phyloP scores from a whole-genome alignment of 1,140 invertebrate genomes.

The Magallana angulata region DNA sequence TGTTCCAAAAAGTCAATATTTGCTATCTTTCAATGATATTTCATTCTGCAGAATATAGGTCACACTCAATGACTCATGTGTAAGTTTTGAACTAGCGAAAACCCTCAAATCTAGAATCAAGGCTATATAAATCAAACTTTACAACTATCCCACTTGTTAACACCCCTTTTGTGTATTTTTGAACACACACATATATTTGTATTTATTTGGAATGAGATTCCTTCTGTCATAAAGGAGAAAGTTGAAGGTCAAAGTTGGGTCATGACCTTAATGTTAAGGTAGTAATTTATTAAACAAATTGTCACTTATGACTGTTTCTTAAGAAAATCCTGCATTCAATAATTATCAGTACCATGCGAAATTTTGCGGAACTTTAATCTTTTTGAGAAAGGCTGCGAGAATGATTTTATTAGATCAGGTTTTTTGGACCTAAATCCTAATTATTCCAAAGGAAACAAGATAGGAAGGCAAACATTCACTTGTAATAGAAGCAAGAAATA shows the following conservation, averaged over 20 bases:
- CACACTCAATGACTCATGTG: constrained; percentile 6
- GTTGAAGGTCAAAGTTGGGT: not conserved
- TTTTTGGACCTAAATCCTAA: too few species aligned
- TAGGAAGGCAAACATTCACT: too few species aligned
- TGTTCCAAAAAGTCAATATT: constrained; percentile 1
- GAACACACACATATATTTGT: too few species aligned
- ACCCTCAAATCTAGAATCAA: not conserved
- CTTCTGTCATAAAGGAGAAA: not conserved
- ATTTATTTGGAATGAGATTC: not conserved
- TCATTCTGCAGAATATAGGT: not conserved
- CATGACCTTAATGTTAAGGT: not conserved
- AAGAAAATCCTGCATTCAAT: too few species aligned
- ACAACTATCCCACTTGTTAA: not conserved
- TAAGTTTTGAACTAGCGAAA: not conserved
- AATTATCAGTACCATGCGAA: too few species aligned
- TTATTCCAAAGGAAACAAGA: too few species aligned
- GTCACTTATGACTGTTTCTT: too few species aligned
- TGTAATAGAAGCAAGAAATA: too few species aligned
- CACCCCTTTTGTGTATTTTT: not conserved
- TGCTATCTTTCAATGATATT: constrained; percentile 21
- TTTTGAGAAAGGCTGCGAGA: too few species aligned
- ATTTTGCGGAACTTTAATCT: too few species aligned
- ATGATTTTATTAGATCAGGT: too few species aligned
- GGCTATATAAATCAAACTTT: not conserved
- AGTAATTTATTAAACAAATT: too few species aligned